Base-by-base conservation (phyloP, 2,113 vertebrate species). In the Chaetorhynchus papuensis region DNA sequence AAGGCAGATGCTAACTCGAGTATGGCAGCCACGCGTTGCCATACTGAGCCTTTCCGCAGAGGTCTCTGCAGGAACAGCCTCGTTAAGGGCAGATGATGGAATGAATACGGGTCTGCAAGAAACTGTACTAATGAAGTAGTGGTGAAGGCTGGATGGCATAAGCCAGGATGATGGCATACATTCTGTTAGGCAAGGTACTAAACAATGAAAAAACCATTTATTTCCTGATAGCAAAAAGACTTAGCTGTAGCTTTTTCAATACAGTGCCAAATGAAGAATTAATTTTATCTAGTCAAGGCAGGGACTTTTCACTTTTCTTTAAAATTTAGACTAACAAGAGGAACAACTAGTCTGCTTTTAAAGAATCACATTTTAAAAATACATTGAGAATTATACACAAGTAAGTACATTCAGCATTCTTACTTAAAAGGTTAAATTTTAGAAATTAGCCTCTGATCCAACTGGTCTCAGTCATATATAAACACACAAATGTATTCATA, bases 41-140 rank as follows among this genome's bases (percentile, higher is more conserved):
- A 97, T 63, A 96, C 93, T 53, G 81, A 97, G 96, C 66, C 91
- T 95, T 96, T 92, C 16, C 83, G 87, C 83, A 97, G 66, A 96
- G 97, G 96, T 90, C 94, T 96, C 89, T 96, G 88, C 53, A 89
- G 83, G 87, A 93, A 78, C 50, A 92, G 54, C 37, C 95, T 97
- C 45, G 60, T 87, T 96, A 87, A 94, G 90, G 93, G 64, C 61
- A 96, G 95, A 94, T 72, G 54, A 92, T 87, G 70, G 83, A 95
- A 96, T 91, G 42, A 96, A 89, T 80, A 54, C 10, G 31, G 42
- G 30, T 87, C 45, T 77, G 31, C 28, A 80, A 88, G 74, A 89
- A 90, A 44, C 39, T 19, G 4, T 37, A 63, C 76, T 45, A 60
- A 44, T 65, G 94, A 94, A 42, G 13, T 8, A 77, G 63, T 13